phyloP scores from a whole-genome alignment of 92 coral and sea anemone genomes.

The Nematostella vectensis region DNA sequence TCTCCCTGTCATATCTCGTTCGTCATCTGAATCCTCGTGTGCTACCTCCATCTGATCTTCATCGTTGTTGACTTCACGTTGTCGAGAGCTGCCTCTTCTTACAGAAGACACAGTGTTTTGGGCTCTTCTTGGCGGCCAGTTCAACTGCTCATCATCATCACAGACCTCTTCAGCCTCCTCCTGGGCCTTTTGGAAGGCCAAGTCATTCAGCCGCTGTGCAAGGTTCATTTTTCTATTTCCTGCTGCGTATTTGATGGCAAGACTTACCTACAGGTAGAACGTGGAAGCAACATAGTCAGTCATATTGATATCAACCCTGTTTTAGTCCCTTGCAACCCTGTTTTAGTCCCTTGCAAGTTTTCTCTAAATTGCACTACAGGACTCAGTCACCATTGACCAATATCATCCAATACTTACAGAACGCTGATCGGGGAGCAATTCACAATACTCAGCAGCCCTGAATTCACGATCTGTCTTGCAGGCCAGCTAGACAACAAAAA shows the following conservation, averaged over 20 bases:
- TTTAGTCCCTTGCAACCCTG: not conserved
- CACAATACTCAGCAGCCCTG: constrained; percentile 82
- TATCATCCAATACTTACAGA: constrained; percentile 95
- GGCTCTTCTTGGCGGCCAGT: not conserved
- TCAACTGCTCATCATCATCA: constrained; percentile 16
- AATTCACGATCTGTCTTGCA: constrained; percentile 90
- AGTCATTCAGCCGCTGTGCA: constrained; percentile 74
- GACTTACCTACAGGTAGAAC: constrained; percentile 84
- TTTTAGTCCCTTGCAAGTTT: not conserved
- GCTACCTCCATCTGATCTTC: constrained; percentile 28
- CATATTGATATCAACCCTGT: too few species aligned
- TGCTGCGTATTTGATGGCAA: constrained; percentile 93
- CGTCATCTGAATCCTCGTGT: too few species aligned
- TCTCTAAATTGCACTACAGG: too few species aligned
- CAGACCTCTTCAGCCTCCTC: constrained; percentile 68
- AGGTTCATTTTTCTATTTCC: constrained; percentile 80
- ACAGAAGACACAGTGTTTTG: not conserved
- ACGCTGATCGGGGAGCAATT: constrained; percentile 84
- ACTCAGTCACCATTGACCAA: too few species aligned
- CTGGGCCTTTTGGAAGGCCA: constrained; percentile 79
- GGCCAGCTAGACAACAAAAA: constrained; percentile 58
- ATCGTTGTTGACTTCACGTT: constrained; percentile 17
- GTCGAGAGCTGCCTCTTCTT: not conserved
- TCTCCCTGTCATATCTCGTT: too few species aligned
- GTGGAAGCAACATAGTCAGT: not conserved